Conservation (phyloP, 2,797 vertebrate genomes). For the Fistularia commersonii region DNA sequence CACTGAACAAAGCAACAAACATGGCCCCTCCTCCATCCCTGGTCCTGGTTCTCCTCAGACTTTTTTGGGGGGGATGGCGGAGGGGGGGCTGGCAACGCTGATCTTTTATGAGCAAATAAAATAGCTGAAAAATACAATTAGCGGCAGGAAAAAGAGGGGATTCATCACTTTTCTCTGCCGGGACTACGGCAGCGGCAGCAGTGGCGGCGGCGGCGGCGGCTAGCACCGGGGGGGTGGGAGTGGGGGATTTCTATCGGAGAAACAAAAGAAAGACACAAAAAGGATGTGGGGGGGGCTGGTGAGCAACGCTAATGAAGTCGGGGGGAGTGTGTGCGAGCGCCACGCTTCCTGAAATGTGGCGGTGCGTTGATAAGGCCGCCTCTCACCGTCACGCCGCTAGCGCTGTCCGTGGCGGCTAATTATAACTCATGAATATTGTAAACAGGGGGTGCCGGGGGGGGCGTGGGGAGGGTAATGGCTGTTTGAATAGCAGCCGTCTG, state of each 20-base stretch:
- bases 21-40: no score
- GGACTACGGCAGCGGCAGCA: no score
- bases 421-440: constrained; percentile 64
- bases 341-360: constrained; percentile 42
- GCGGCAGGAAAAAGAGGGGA: constrained; percentile 26
- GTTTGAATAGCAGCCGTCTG: constrained; percentile 48
- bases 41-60: no score
- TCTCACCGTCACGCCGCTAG: constrained; percentile 50
- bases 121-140: constrained; percentile 56
- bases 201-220: no score
- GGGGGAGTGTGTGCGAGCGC: constrained; percentile 19
- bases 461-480: constrained; percentile 37
- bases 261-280: not conserved
- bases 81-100: constrained; percentile 14
- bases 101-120: constrained; percentile 60
- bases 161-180: constrained; percentile 57
- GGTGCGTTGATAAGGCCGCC: constrained; percentile 56
- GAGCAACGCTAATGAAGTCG: constrained; percentile 46
- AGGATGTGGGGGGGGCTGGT: not conserved
- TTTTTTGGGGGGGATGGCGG: no score
- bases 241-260: constrained; percentile 41
- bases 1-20: no score
- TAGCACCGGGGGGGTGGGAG: no score
- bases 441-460: no score
- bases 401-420: constrained; percentile 65